phyloP scores from a whole-genome alignment of 2,888 invertebrate species.

The Drosophila emarginata region DNA sequence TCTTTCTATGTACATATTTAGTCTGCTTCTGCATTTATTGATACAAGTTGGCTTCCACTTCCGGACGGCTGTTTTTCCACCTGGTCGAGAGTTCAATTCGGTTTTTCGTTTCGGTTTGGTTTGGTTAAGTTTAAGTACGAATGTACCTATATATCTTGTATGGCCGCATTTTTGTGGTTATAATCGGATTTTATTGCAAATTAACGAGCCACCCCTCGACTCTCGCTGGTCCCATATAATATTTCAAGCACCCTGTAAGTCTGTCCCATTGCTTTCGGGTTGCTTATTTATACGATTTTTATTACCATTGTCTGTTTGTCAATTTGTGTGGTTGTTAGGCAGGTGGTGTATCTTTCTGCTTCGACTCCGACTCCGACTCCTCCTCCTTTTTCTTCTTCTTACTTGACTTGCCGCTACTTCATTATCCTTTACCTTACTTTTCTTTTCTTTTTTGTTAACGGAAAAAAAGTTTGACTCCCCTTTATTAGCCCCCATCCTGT shows the following conservation, averaged over 20 bases:
- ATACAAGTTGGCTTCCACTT: slow-evolving; percentile 72
- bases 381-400: not conserved
- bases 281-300: slow-evolving; percentile 75
- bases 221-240: slow-evolving; percentile 17
- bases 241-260: slow-evolving; percentile 42
- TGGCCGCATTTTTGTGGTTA: slow-evolving; percentile 79
- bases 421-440: slow-evolving; percentile 55
- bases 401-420: slow-evolving; percentile 49
- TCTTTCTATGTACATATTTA: slow-evolving; percentile 5
- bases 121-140: slow-evolving; percentile 29
- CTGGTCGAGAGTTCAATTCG: slow-evolving; percentile 50
- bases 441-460: slow-evolving; percentile 8
- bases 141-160: slow-evolving; percentile 58
- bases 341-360: slow-evolving; percentile 65
- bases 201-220: slow-evolving; percentile 71
- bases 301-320: slow-evolving; percentile 51
- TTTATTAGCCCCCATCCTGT: slow-evolving; percentile 46
- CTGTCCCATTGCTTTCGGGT: slow-evolving; percentile 36
- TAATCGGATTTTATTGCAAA: slow-evolving; percentile 81
- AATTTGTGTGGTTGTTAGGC: slow-evolving; percentile 58
- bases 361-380: too few relatives aligned
- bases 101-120: slow-evolving; percentile 27
- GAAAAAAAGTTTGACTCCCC: slow-evolving; percentile 50
- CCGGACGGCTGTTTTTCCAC: slow-evolving; percentile 63
- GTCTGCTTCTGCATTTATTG: slow-evolving; percentile 60